Conservation (phyloP, 2,888 invertebrate genomes). For the Rambutsinella grinnellia region DNA sequence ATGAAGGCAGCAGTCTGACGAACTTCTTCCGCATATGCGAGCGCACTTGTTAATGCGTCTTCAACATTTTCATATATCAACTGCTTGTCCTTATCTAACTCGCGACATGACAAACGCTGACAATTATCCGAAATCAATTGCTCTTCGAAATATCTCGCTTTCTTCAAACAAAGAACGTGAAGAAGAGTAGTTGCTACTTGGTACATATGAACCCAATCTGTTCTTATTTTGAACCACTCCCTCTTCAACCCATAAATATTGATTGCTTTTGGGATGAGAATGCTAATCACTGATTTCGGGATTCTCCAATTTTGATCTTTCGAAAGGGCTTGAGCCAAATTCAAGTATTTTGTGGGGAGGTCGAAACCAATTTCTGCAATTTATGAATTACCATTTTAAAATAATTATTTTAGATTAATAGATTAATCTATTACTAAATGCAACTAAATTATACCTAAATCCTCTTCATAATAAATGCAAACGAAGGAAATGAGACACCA, state of each 20-base stretch:
- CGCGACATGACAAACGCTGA: too few relatives aligned
- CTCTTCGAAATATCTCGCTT: constrained; percentile 16
- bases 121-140: too few relatives aligned
- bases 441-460: background rate
- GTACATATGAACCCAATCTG: constrained; percentile 4
- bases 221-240: constrained; percentile 4
- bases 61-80: background rate
- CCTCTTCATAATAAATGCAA: constrained; percentile 21
- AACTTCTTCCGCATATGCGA: constrained; percentile 20
- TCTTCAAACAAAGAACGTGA: constrained; percentile 18
- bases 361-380: constrained; percentile 10
- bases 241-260: constrained; percentile 18
- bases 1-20: background rate
- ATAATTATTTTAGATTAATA: too few relatives aligned
- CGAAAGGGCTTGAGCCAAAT: background rate
- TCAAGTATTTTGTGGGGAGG: constrained; percentile 5
- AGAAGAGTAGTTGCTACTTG: background rate
- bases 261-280: constrained; percentile 9
- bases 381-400: background rate
- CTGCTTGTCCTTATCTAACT: background rate
- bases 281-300: background rate
- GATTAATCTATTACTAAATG: background rate
- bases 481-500: constrained; percentile 22
- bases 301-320: constrained; percentile 2
- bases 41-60: constrained; percentile 5